Base-by-base conservation (phyloP, 2,888 invertebrate species). In the Calliphora vomitoria region DNA sequence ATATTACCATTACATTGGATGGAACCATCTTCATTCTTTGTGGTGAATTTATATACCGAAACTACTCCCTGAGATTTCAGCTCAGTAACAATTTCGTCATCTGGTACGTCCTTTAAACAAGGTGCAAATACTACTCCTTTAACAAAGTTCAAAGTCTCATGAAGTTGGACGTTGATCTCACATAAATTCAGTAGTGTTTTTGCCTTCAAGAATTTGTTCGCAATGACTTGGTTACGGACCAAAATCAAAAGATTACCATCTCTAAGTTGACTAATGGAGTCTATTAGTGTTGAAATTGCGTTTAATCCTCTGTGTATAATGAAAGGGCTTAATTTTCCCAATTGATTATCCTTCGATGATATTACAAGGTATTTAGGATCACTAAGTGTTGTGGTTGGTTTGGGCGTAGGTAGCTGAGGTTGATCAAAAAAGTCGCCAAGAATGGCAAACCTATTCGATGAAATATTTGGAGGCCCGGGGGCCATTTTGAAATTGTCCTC, bases 41-140 rank as follows among this genome's bases (percentile, higher is more conserved):
- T 60, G 13, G 62, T 62, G 20, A 47, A 72, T 35, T 81, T 81
- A 31, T 62, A 81, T 1, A 53, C 62, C 5, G 64, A 44, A 5
- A 82, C 74, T 4, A 50, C 74, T 82, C 50, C 50, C 15, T 82
- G 74, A 13, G 58, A 41, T 38, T 58, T 64, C 3, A 82, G 41
- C 38, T 82, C 25, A 25, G 25, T 25, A 25, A 25, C 25, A 25
- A 25, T 25, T 25, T 25, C 25, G 25, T 25, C 25, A 25, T 25
- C 25, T 25, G 25, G 25, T 25, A 25, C 25, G 25, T 25, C 25
- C 25, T 25, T 25, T 25, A 74, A 35, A 35, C 66, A 74, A 8
- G 72, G 64, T 25, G 64, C 74, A 64, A 74, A 74, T 8, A 82
- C 55, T 8, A 41, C 25, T 11, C 64, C 25, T 13, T 74, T 82